Evolutionary conservation across 1,140 invertebrate species (phyloP), one percentile per base, ranked within the genome.

Genomic region (Tetramorium simillimum): DNA sequence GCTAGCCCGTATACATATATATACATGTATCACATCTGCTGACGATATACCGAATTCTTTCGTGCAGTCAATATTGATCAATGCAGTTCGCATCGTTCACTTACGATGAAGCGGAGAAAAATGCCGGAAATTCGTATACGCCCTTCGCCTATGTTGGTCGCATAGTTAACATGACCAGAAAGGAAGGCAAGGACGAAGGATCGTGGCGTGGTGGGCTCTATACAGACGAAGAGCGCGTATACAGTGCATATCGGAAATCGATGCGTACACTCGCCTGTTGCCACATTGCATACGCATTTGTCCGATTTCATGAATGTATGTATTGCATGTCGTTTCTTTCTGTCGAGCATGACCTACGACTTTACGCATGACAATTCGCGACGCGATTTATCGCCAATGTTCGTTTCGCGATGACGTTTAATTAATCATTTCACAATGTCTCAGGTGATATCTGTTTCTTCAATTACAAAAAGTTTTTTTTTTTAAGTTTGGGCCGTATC

Each of bases 221-320:
- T 46, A 40, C n/a, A 60, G 49, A 86, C 56, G 56, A 86, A 69
- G 58, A 76, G 65, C 58, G 67, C 46, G 33, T 78, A 53, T 10
- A 58, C 40, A 51, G 28, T 80, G 75, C 46, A 70, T 86, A 90
- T 89, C 70, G 88, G 77, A 90, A 90, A 90, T 90, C 88, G 88
- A 90, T 90, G 87, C 40, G 58, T 86, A 28, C n/a, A 21, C 70
- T 40, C 63, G 88, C 88, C 72, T 89, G 87, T 90, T 90, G 87
- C 85, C 84, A 73, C 88, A 82, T 77, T 77, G 70, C 70, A 82
- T 76, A 37, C 76, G 77, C 77, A 82, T 90, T 89, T 89, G 87
- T 86, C 80, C 69, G 87, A 90, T 89, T 90, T 89, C 76, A 58
- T 56, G 46, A 82, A 86, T 81, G 56, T 81, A 70, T 86, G 76